Evolutionary conservation across 1,140 invertebrate species (phyloP), one percentile per base, ranked within the genome.

Genomic region (Eriocheir sinensis): DNA sequence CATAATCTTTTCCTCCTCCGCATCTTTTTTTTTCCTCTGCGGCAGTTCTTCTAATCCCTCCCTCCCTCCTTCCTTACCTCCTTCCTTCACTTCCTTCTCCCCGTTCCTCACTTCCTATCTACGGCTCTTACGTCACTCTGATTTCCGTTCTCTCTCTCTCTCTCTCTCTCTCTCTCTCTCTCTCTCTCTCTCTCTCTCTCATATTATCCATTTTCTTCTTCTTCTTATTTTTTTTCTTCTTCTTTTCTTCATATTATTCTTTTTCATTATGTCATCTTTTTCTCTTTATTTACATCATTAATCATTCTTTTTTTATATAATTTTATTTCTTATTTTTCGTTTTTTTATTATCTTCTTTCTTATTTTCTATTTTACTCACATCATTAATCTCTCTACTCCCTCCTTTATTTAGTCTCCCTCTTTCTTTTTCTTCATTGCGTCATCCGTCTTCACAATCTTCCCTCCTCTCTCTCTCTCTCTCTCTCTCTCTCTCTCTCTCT

Each of bases 161-260:
- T n/a, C 60, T 4, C 3, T n/a, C 12, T 72, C 12, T 72, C n/a
- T n/a, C n/a, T n/a, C n/a, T n/a, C 27, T 21, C 60, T n/a, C 12
- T 72, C 12, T 21, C 60, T 1, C 60, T 21, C 21, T 21, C 60
- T n/a, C 60, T 4, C 3, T n/a, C 12, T 72, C 12, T 72, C n/a
- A 6, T 21, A 21, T 21, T 60, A 9, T 60, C 60, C n/a, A 21
- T 72, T n/a, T 72, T n/a, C n/a, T n/a, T 72, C 60, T 72, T n/a
- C n/a, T n/a, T 72, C 60, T 72, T n/a, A n/a, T n/a, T 72, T n/a
- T 72, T n/a, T 72, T n/a, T 72, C 60, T 72, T n/a, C n/a, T n/a
- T 72, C 60, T 72, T n/a, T 72, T n/a, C n/a, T n/a, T 72, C 60
- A n/a, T n/a, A n/a, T n/a, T 72, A n/a, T n/a, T 72, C 60, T 72